Conservation (phyloP, 2,797 vertebrate species). For the Echiichthys vipera region DNA sequence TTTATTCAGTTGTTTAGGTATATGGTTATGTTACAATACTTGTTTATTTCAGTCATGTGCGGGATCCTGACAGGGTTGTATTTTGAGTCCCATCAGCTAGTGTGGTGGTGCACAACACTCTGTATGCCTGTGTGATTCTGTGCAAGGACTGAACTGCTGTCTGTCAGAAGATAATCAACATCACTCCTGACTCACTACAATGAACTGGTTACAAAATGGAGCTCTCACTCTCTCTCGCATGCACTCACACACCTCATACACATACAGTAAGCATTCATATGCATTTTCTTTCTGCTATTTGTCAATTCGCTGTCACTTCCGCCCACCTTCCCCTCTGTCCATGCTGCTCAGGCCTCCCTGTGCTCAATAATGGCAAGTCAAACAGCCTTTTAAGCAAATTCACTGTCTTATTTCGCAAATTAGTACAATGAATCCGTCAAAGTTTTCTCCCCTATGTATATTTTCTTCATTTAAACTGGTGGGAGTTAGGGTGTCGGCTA, state of each 20-base stretch:
- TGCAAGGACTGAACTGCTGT: not conserved
- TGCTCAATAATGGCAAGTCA: conserved; percentile 76
- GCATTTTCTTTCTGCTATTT: conserved; percentile 22
- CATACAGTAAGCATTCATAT: not conserved
- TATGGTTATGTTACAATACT: too few relatives aligned
- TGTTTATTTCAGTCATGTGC: not conserved
- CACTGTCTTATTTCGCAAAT: conserved; percentile 68
- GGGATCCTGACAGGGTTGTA: not conserved
- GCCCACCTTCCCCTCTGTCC: conserved; percentile 69
- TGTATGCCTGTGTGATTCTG: not conserved
- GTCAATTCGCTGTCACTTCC: conserved; percentile 47
- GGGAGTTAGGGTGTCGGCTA: conserved; percentile 6
- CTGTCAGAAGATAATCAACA: conserved; percentile 34
- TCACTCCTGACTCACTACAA: conserved; percentile 32
- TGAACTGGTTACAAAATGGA: conserved; percentile 25
- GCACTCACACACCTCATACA: not conserved
- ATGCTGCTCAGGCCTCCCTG: conserved; percentile 57
- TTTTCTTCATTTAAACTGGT: conserved; percentile 14
- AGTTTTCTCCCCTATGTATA: too few relatives aligned
- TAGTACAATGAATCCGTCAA: too few relatives aligned
- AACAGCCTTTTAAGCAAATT: conserved; percentile 82
- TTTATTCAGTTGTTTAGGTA: too few relatives aligned
- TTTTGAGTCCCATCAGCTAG: conserved; percentile 1
- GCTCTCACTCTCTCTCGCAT: not conserved
- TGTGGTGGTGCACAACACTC: not conserved